Evolutionary conservation across 92 coral and sea anemone species (phyloP), one percentile per base, ranked within the genome.

Genomic region (Zoanthus sociatus): DNA sequence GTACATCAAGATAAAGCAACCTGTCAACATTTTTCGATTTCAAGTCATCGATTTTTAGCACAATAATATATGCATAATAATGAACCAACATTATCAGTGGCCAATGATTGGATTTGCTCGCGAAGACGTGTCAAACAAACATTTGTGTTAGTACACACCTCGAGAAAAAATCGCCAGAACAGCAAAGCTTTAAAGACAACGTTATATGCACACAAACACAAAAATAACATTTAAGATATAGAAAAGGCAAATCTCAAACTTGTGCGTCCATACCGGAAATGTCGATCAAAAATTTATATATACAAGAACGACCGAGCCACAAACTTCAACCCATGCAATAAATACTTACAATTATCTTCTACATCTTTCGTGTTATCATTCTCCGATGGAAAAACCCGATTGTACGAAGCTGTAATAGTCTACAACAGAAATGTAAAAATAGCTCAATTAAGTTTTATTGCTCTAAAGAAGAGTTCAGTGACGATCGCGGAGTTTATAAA

Each of bases 261-360:
- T 48, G 85, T 75, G 85, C 76, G 85, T 81, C 85, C 46, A 81
- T 81, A 74, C 85, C 85, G 85, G 85, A 81, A 81, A 81, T 47
- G 12, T 71, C 4, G 79, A 56, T 37, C 51, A 31, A 71, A 83
- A 63, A 18, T 53, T 30, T 26, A 71, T 37, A 66, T 68, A 48
- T 16, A 69, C 47, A 54, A 20, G 42, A 37, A 14, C 78, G 60
- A 6, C 13, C 14, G 5, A 50, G 75, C 78, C 45, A 67, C 76
- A 71, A 48, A 33, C 56, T 53, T 37, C 55, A 26, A 78, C 18
- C 54, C 44, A 42, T 37, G 63, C 64, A 44, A 33, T 53, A 77
- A 61, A 71, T 84, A 92, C 98, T 93, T 88, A 97, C 99, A 97
- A 66, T 97, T 97, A 78, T 97, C 99, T 68, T 97, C 99, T 42